phyloP scores from a whole-genome alignment of 2,113 vertebrate genomes.

The Tragelaphus imberbis region DNA sequence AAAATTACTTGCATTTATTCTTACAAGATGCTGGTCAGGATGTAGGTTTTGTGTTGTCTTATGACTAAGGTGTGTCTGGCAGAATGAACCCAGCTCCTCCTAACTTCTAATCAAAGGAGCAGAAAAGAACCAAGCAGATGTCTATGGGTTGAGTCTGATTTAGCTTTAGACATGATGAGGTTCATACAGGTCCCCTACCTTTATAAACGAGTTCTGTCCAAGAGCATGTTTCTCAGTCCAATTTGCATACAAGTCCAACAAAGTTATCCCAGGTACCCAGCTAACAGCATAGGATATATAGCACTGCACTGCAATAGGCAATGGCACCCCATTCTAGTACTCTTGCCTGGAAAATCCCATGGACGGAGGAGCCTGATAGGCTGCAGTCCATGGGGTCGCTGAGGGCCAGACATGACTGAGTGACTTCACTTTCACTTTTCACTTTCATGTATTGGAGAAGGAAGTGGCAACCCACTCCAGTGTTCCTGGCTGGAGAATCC shows the following conservation, averaged over 20 bases:
- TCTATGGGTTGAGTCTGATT: neutral
- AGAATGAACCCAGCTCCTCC: neutral
- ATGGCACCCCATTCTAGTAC: too few relatives aligned
- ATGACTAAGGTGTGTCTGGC: neutral
- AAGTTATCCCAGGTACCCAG: neutral
- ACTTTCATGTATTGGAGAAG: too few relatives aligned
- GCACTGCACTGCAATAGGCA: neutral
- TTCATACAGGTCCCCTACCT: neutral
- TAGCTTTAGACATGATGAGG: neutral
- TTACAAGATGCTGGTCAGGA: neutral
- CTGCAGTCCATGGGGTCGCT: too few relatives aligned
- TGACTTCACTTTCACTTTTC: too few relatives aligned
- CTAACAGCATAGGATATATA: neutral
- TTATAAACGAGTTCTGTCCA: neutral
- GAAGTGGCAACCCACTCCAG: too few relatives aligned
- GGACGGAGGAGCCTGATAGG: too few relatives aligned
- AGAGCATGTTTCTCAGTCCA: neutral
- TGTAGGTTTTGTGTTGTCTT: neutral
- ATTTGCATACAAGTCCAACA: neutral
- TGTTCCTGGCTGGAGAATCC: too few relatives aligned
- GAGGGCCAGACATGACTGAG: too few relatives aligned
- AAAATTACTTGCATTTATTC: slow-evolving; percentile 26
- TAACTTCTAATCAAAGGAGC: neutral
- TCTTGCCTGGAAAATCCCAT: too few relatives aligned
- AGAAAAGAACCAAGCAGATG: neutral